Percentiles rank a stretch among this genome's conserved stretches.
Conservation (phyloP, 2,888 invertebrate species). For the Drosophila vallismaia region DNA sequence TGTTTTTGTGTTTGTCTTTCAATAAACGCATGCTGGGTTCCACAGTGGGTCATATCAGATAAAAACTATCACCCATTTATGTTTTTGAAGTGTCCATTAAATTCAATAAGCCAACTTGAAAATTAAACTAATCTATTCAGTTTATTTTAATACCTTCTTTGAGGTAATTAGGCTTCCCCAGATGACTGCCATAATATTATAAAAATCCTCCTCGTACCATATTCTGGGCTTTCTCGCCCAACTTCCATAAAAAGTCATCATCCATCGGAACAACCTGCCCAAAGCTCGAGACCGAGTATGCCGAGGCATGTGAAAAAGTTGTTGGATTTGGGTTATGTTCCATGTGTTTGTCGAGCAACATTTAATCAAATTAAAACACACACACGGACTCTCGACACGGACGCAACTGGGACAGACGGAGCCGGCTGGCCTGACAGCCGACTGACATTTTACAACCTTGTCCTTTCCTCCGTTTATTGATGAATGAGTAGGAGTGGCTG, state of each 20-base stretch:
- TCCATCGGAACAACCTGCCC: constrained; percentile 14
- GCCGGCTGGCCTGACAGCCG: constrained; percentile 43
- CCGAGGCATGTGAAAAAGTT: constrained; percentile 28
- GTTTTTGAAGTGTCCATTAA: not conserved
- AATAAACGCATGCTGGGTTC: constrained; percentile 64
- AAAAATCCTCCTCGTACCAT: too few relatives aligned
- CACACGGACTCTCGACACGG: constrained; percentile 11
- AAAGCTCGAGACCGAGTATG: constrained; percentile 10
- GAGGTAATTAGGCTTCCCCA: not conserved
- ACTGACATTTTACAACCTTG: constrained; percentile 59
- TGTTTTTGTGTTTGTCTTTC: constrained; percentile 61
- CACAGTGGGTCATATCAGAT: not conserved
- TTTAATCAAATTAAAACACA: constrained; percentile 77
- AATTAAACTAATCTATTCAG: too few relatives aligned
- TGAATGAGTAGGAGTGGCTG: constrained; percentile 39
- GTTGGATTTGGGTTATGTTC: constrained; percentile 40
- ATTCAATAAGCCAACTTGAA: not conserved
- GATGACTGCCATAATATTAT: too few relatives aligned
- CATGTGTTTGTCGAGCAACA: constrained; percentile 54
- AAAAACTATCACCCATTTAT: not conserved
- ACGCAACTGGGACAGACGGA: constrained; percentile 33
- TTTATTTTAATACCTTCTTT: too few relatives aligned
- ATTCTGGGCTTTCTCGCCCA: not conserved
- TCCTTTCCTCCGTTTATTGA: constrained; percentile 57
- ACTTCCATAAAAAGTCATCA: constrained; percentile 30